Base-by-base conservation (phyloP, 1,140 invertebrate genomes). In the Heliconius eleuchia region DNA sequence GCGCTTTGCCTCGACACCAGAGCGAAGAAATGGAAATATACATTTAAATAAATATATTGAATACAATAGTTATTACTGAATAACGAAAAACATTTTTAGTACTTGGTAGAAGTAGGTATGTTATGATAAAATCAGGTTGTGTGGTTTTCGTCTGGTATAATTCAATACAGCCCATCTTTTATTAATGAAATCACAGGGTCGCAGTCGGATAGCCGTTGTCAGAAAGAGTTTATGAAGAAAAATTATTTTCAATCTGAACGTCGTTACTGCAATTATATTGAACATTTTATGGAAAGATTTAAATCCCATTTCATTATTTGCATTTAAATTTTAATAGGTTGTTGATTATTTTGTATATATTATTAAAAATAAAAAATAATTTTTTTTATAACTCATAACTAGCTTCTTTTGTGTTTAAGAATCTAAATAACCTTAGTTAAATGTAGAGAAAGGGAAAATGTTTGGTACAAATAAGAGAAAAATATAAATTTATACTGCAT, bases 181-280 rank as follows among this genome's bases (percentile, higher is more conserved):
- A 78, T 78, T 78, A 74, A 78, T 73, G 74, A 75, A 70, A 74
- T 74, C 71, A 19, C 71, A 70, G 73, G 71, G 71, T 37, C 55
- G 27, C 60, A 27, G 23, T 66, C n/a, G 50, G 34, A 23, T 57
- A 42, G 34, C 37, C 71, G 37, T 27, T 66, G 71, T 78, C 77
- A 66, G 55, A 39, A 23, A 73, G n/a, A 73, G 52, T 60, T 78
- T 74, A 74, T 50, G 72, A 57, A 74, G 72, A 78, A 78, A 46
- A 78, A 74, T 78, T 50, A 73, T 78, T 60, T 74, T 50, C 77
- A 74, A 78, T 78, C 55, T 78, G 37, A 74, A 74, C 42, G n/a
- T 37, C 71, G 30, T 57, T 55, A 73, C 42, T 39, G 71, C 37
- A 71, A 55, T 60, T 8, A 46, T 19, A 78, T 57, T 66, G 39